phyloP scores from a whole-genome alignment of 2,888 invertebrate genomes.

The Nemotelus nigrinus region DNA sequence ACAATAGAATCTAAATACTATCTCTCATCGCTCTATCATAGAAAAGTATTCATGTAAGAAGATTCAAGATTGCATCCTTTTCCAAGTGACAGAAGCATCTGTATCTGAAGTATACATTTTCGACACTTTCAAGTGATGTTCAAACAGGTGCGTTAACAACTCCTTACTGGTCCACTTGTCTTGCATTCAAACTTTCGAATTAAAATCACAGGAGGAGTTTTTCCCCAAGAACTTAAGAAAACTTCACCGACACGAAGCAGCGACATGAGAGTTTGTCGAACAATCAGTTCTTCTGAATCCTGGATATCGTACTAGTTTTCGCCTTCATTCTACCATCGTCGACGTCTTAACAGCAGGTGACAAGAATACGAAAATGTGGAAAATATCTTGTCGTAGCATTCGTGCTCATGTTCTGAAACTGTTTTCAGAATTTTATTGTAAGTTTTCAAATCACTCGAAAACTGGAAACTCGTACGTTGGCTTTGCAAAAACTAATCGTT shows the following conservation, averaged over 20 bases:
- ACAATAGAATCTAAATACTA: no score
- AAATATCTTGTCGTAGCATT: conserved; percentile 28
- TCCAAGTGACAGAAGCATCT: conserved; percentile 5
- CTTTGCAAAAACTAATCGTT: no score
- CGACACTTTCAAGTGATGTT: conserved; percentile 32
- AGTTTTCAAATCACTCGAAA: conserved; percentile 25
- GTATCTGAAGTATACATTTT: conserved; percentile 21
- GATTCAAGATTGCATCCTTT: no score
- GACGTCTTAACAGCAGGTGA: conserved; percentile 28
- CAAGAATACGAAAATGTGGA: conserved; percentile 35
- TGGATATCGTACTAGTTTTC: conserved; percentile 9
- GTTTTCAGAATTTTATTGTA: conserved; percentile 32
- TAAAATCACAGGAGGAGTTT: conserved; percentile 40
- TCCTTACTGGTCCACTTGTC: conserved; percentile 37
- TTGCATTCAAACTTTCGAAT: conserved; percentile 27
- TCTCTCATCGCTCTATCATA: no score
- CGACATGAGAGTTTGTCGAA: conserved; percentile 1
- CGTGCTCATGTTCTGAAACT: conserved; percentile 34
- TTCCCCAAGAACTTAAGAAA: conserved; percentile 1
- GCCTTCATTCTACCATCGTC: conserved; percentile 16
- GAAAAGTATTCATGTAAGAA: no score
- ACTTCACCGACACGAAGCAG: conserved; percentile 14
- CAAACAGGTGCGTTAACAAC: conserved; percentile 43
- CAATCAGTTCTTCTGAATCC: conserved; percentile 9
- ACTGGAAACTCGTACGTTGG: background rate